Base-by-base conservation (phyloP, 2,888 invertebrate species). In the Yponomeuta malinellus region DNA sequence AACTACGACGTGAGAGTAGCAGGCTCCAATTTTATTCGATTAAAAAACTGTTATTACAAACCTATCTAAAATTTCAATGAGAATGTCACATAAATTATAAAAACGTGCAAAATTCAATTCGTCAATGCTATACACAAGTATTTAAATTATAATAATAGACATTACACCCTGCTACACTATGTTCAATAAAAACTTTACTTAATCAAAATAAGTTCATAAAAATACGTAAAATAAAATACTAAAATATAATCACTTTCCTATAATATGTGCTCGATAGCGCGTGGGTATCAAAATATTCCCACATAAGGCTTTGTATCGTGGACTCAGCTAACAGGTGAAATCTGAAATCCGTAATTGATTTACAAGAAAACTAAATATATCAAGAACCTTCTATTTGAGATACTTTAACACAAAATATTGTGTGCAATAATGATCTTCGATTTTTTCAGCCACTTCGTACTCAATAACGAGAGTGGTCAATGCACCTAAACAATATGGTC, bases 291-390 rank as follows among this genome's bases (percentile, higher is more conserved):
- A 59, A 69, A 69, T 33, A 69, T 63, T 33, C 59, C 69, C 69
- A 69, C 63, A 33, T 69, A 69, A 69, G 69, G 69, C 63, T 68
- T 68, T 69, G 67, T 69, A 69, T 59, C 33, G 69, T 69, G 68
- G 68, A 68, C 68, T 68, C n/a, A 48, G 68, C 68, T 68, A 68
- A 48, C 23, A 68, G 48, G 68, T 68, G 68, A 68, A 68, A 68
- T 68, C 68, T 29, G 64, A 64, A 31, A 59, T 59, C 52, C 12
- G 5, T 15, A 5, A 15, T 59, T 59, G 5, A 1, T 59, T 59
- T 59, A 59, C 12, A 59, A 59, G 52, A 59, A 52, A 52, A 43
- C 43, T 43, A 43, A 43, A 8, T 43, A 59, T 52, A 52, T 59
- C 15, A 59, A 15, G 12, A 59, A 59, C 52, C 52, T 12, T 52